Base-by-base conservation (phyloP, 2,797 vertebrate genomes). In the Novumbra hubbsi region DNA sequence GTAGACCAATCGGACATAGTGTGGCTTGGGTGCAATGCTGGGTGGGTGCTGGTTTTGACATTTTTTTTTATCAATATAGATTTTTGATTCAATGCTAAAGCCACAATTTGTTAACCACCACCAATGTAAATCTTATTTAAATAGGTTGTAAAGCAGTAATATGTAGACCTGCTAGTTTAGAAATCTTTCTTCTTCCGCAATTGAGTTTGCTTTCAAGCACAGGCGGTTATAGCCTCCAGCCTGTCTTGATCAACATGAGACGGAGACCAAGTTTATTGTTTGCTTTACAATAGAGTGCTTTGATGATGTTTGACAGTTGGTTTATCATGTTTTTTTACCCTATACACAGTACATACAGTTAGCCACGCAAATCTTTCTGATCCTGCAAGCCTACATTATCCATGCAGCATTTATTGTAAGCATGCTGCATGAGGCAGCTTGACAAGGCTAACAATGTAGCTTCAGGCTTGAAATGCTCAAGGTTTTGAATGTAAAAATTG, bases 81-180 rank as follows among this genome's bases (percentile, higher is more conserved):
- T 12, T 45, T 45, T 45, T 14, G 9, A 45, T 45, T 7, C 34
- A 38, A 38, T 38, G 5, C 34, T 38, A 38, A 38, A 38, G 34
- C 78, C 77, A 69, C 74, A 71, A 83, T 80, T 69, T 81, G 76
- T 85, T 74, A 80, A 64, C 2, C 21, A 55, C 19, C 52, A 55
- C n/a, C 15, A 55, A 24, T 2, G 14, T 14, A 12, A 24, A 12
- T 60, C n/a, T 24, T 0, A 21, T 60, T 57, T 11, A 60, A 9
- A 5, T 24, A 60, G 21, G 55, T 60, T 60, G 55, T 27, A 60
- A 45, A 45, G 41, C 41, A 45, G 6, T 45, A 45, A 38, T 8
- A 38, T 3, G 34, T 38, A 3, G 8, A 38, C 34, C 34, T 3
- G 34, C 34, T 38, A 38, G 34, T 38, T 38, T 38, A 38, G 3